Conservation (phyloP, 2,888 invertebrate species). For the Drosophila putrida region DNA sequence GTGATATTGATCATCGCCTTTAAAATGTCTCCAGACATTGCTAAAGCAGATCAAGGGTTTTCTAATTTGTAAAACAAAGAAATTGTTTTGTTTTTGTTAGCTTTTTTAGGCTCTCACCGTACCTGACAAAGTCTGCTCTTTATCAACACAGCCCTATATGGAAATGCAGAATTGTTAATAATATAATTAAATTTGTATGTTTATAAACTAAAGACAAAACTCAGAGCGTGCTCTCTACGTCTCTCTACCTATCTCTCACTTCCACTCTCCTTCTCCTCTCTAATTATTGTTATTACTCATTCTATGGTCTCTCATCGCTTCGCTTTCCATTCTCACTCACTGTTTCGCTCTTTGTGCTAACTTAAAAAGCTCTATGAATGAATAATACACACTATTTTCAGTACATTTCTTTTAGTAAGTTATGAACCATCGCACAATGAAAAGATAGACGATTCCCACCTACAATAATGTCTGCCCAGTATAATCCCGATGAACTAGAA, state of each 20-base stretch:
- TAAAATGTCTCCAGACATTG: too few species aligned
- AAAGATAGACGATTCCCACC: not conserved
- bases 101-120: not conserved
- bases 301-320: not conserved
- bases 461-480: constrained; percentile 26
- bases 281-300: constrained; percentile 4
- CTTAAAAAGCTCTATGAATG: not conserved
- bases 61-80: too few species aligned
- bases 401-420: constrained; percentile 6
- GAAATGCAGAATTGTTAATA: not conserved
- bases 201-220: not conserved
- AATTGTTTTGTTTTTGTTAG: not conserved
- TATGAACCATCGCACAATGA: not conserved
- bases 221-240: too few species aligned
- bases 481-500: constrained; percentile 60
- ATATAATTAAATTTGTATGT: not conserved
- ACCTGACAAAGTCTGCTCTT: not conserved
- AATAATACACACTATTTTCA: constrained; percentile 8
- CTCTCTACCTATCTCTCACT: too few species aligned
- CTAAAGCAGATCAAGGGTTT: too few species aligned
- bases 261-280: not conserved
- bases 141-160: constrained; percentile 6
- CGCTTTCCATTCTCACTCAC: constrained; percentile 3
- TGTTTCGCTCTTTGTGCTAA: not conserved
- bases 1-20: too few species aligned